These are phyloP conservation scores for Synanthedon andrenaeformis DNA, from an alignment of 2,888 invertebrate species.

Conservation along the genomic window DNA sequence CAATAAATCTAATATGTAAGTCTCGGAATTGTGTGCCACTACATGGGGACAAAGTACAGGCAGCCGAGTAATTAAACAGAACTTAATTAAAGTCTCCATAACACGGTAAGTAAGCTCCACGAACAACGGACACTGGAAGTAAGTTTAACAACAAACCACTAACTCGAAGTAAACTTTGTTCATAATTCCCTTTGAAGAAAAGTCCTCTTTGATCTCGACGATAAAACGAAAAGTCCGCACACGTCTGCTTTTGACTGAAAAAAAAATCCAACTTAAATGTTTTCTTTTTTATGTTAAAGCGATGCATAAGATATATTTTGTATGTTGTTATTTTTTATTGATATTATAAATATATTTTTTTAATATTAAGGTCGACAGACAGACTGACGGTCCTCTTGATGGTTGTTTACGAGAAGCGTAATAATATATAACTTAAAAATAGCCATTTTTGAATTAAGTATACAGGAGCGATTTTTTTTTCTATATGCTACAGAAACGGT, in stretches of 20 bases:
- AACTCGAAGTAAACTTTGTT: conserved; percentile 46
- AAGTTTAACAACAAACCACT: conserved; percentile 43
- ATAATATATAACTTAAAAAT: too few relatives aligned
- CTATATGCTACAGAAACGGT: too few relatives aligned
- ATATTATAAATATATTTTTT: too few relatives aligned
- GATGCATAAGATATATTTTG: too few relatives aligned
- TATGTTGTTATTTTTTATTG: too few relatives aligned
- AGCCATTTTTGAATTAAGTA: too few relatives aligned
- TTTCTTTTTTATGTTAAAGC: neutral
- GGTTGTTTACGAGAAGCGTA: too few relatives aligned
- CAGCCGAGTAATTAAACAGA: conserved; percentile 34
- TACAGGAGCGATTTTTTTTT: too few relatives aligned
- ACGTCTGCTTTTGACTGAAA: conserved; percentile 5
- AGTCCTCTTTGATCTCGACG: conserved; percentile 20
- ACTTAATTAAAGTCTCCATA: conserved; percentile 41
- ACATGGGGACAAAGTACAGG: conserved; percentile 13
- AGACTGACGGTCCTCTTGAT: too few relatives aligned
- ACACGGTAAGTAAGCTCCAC: conserved; percentile 23
- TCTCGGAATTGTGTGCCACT: conserved; percentile 1
- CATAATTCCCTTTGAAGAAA: conserved; percentile 48
- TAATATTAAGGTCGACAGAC: too few relatives aligned
- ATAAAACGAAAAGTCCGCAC: conserved; percentile 16
- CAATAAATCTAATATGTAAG: too few relatives aligned
- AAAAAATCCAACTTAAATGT: neutral
- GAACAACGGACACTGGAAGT: conserved; percentile 24